Evolutionary conservation across 2,888 invertebrate species (phyloP).

Genomic region (Ceriagrion tenellum): DNA sequence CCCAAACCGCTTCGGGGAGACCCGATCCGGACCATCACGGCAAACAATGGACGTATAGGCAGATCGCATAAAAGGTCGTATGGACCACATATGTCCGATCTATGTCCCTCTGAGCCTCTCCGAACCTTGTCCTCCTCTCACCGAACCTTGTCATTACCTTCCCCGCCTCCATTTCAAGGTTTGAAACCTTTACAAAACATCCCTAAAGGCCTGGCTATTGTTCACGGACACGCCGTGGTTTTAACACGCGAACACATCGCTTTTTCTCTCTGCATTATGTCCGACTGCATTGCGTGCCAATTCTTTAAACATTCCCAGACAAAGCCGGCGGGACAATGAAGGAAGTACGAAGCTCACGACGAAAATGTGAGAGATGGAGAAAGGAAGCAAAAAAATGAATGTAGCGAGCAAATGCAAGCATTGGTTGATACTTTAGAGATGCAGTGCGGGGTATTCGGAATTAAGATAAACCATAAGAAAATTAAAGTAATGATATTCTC

Average conservation of each 20-base stretch:
- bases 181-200: neutral
- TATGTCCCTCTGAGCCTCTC: neutral
- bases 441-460: too few species aligned
- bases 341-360: neutral
- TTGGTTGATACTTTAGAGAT: too few species aligned
- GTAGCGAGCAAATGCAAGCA: too few species aligned
- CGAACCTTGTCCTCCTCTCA: neutral
- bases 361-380: neutral
- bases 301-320: slow-evolving; percentile 1
- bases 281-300: neutral
- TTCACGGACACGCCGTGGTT: neutral
- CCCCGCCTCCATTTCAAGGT: neutral
- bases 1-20: slow-evolving; percentile 26
- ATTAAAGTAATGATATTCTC: too few species aligned
- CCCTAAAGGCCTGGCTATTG: neutral
- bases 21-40: neutral
- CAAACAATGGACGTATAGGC: slow-evolving; percentile 47
- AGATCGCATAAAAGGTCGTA: slow-evolving; percentile 42
- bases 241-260: neutral
- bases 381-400: neutral
- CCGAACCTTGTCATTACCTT: slow-evolving; percentile 59
- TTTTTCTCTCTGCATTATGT: neutral
- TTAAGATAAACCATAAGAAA: too few species aligned
- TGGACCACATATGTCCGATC: slow-evolving; percentile 5
- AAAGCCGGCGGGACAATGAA: slow-evolving; percentile 27